Evolutionary conservation across 1,140 invertebrate species (phyloP), one percentile per base, ranked within the genome.

Genomic region (Wasmannia auropunctata): DNA sequence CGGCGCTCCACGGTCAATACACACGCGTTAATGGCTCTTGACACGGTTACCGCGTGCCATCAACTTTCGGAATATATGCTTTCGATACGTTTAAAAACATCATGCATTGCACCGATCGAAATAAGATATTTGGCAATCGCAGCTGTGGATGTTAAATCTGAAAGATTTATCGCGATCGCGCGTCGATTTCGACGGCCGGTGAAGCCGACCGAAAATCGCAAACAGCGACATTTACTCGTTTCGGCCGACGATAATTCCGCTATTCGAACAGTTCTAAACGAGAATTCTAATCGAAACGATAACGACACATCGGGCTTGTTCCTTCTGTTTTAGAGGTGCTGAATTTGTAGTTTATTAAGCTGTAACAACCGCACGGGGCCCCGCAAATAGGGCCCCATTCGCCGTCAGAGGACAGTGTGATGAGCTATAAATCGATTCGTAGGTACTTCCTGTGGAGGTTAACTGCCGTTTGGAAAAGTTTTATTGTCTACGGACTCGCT

Each of bases 391-490:
- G n/a, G 22, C 19, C 46, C n/a, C 70, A 51, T 85, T 62, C 28
- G 19, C 49, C 28, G 28, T 7, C 22, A 34, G 43, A 43, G 70
- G 70, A 46, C 58, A 65, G 72, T 34, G 16, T 85, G 81, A 85
- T 77, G 58, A 85, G 81, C 43, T 34, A 85, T 85, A 85, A 85
- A 85, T 85, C 58, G 72, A 65, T 85, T 76, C 31, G 70, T 54
- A n/a, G 69, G 43, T 63, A 85, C 72, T 77, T 85, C 72, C 81
- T 77, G 58, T 54, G 72, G 16, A 85, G 77, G 72, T 85, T 85
- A 85, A 85, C 56, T 76, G 72, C 43, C 81, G 58, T 85, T 77
- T 63, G 58, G 28, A 77, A 85, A 76, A 85, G 72, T 85, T 77
- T 63, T 85, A 76, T 46, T 62, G 81, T 75, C 72, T 56, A 37